Evolutionary conservation across 2,797 vertebrate species (phyloP).

Genomic region (Phoebastria nigripes): DNA sequence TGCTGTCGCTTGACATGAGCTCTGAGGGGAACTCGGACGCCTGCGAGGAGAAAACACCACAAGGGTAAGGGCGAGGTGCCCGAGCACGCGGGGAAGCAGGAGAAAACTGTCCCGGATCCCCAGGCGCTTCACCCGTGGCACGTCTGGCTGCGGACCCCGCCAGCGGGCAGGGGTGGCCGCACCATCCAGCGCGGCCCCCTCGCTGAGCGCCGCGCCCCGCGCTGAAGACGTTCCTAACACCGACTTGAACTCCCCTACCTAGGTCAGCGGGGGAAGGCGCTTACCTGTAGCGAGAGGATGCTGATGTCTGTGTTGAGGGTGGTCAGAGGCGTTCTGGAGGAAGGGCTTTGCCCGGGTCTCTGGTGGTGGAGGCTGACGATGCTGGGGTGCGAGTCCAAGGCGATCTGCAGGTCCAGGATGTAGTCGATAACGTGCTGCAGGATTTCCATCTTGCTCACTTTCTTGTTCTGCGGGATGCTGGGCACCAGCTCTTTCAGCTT

Average conservation of each 20-base stretch:
- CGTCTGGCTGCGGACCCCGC: not conserved
- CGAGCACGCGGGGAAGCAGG: not conserved
- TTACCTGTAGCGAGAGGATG: conserved; percentile 96
- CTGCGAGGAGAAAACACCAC: conserved; percentile 70
- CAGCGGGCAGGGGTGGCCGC: not conserved
- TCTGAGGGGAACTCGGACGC: conserved; percentile 94
- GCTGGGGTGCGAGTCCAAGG: conserved; percentile 91
- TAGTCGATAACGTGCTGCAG: conserved; percentile 99
- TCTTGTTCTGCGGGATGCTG: conserved; percentile 97
- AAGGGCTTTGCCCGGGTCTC: conserved; percentile 72
- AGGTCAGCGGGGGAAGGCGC: not conserved
- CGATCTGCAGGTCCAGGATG: conserved; percentile 98
- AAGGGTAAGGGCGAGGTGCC: not conserved
- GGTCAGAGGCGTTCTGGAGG: conserved; percentile 90
- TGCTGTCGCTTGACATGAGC: conserved; percentile 92
- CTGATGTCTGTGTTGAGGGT: conserved; percentile 97
- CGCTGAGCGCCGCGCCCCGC: not conserved
- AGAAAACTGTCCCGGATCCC: not conserved
- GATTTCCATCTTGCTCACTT: conserved; percentile 99
- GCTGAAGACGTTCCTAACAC: fast-evolving
- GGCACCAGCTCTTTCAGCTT: conserved; percentile 98
- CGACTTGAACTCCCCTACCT: fast-evolving
- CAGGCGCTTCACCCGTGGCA: not conserved
- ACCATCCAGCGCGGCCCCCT: not conserved
- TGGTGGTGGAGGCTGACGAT: conserved; percentile 89